A percentile compares a stretch with the other conserved stretches of the same genome.
Evolutionary conservation across 2,113 vertebrate species (phyloP).

Genomic region (Poeciliopsis occidentalis): DNA sequence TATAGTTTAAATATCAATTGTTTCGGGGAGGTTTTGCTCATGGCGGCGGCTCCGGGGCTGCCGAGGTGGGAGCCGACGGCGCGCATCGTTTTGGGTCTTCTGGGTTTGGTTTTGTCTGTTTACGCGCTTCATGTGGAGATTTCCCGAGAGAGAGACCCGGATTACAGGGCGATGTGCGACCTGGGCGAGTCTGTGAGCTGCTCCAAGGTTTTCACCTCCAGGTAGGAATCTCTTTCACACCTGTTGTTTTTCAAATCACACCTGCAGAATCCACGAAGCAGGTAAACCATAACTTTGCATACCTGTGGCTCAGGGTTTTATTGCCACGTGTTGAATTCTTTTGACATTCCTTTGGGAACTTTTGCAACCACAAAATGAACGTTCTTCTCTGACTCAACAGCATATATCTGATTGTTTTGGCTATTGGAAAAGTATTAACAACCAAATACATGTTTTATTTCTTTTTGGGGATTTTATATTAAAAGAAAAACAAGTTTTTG

Average conservation of each 20-base stretch:
- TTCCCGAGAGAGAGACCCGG: conserved; percentile 78
- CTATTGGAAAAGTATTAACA: too few relatives aligned
- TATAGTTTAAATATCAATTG: too few relatives aligned
- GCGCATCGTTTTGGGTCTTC: conserved; percentile 69
- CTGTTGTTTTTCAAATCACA: not conserved
- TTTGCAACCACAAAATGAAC: not conserved
- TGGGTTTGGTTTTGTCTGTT: conserved; percentile 79
- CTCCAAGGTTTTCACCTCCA: conserved; percentile 87
- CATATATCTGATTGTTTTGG: too few relatives aligned
- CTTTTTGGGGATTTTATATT: too few relatives aligned
- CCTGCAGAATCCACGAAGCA: not conserved
- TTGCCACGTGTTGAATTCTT: conserved; percentile 53
- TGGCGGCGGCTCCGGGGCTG: conserved; percentile 33
- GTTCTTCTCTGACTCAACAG: not conserved
- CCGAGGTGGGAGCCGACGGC: conserved; percentile 77
- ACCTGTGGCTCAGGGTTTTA: not conserved
- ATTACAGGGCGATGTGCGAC: conserved; percentile 85
- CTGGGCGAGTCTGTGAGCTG: conserved; percentile 84
- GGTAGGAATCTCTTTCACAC: conserved; percentile 58
- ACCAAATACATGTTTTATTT: too few relatives aligned
- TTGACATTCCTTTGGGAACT: conserved; percentile 9
- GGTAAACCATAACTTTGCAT: not conserved
- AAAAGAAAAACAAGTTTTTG: not conserved
- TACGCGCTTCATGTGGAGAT: conserved; percentile 86
- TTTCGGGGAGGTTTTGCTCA: not conserved